Evolutionary conservation across 2,888 invertebrate species (phyloP).

Genomic region (Limnephilus rhombicus): DNA sequence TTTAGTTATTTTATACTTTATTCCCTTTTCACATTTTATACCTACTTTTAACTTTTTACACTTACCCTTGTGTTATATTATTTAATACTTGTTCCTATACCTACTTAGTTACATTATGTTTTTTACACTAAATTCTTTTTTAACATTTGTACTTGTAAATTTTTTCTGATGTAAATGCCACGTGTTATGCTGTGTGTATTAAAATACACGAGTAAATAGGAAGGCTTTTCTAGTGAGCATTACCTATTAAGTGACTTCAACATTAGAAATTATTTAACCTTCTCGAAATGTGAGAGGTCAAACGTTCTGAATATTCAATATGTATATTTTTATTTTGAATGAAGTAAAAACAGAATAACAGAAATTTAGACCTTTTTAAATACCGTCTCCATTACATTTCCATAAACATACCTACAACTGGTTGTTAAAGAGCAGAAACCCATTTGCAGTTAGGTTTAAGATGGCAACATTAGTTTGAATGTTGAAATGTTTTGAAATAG

Average conservation of each 20-base stretch:
- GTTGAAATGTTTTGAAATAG: conserved; percentile 15
- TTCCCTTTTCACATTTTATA: too few species aligned
- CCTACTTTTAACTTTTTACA: too few species aligned
- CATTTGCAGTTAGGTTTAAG: conserved; percentile 40
- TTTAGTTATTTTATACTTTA: too few species aligned
- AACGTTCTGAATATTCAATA: background rate
- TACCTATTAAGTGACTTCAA: background rate
- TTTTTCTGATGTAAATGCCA: too few species aligned
- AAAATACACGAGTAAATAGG: too few species aligned
- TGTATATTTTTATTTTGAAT: background rate
- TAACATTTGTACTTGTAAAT: too few species aligned
- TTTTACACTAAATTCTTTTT: too few species aligned
- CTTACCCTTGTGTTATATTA: too few species aligned
- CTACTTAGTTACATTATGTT: too few species aligned
- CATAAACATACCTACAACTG: conserved; percentile 21
- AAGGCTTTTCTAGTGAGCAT: too few species aligned
- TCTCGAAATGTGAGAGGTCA: background rate
- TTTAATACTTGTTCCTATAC: too few species aligned
- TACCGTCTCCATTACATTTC: conserved; percentile 29
- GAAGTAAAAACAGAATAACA: background rate
- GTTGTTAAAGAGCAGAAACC: conserved; percentile 36
- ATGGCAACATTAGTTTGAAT: conserved; percentile 36
- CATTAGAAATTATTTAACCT: background rate
- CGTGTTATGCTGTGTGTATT: too few species aligned
- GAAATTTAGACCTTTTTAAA: conserved; percentile 40